phyloP scores from a whole-genome alignment of 2,888 invertebrate genomes.

The Amblyjoppa proteus region DNA sequence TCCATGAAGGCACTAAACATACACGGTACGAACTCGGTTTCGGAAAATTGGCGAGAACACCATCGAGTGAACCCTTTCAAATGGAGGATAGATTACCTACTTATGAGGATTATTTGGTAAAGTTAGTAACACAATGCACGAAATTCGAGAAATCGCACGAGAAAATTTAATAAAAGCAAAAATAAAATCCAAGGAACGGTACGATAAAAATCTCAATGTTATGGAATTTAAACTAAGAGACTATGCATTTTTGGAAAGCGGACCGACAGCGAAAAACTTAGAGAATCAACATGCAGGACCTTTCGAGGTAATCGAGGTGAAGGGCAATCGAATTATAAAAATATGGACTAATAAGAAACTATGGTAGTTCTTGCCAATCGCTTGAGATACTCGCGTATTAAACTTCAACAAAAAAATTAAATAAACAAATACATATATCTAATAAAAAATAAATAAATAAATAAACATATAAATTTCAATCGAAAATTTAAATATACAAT shows the following conservation, averaged over 20 bases:
- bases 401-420: background rate
- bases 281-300: conserved; percentile 53
- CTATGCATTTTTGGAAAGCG: conserved; percentile 54
- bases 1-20: conserved; percentile 55
- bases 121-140: conserved; percentile 20
- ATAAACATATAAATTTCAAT: no score
- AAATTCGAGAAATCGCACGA: conserved; percentile 27
- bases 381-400: background rate
- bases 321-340: conserved; percentile 5
- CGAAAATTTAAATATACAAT: no score
- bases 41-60: conserved; percentile 3
- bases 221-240: conserved; percentile 40
- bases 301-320: conserved; percentile 39
- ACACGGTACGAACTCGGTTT: conserved; percentile 6
- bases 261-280: conserved; percentile 49
- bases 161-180: conserved; percentile 56
- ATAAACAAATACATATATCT: no score
- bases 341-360: conserved; percentile 8
- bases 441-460: no score
- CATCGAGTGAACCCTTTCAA: conserved; percentile 11
- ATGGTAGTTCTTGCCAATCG: conserved; percentile 3
- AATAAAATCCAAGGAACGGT: conserved; percentile 48
- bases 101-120: conserved; percentile 54
- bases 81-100: conserved; percentile 10
- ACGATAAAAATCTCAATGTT: conserved; percentile 44